Percentiles rank a stretch among this genome's conserved stretches.
Conservation (phyloP, 2,113 vertebrate species). For the Cynocephalus volans region DNA sequence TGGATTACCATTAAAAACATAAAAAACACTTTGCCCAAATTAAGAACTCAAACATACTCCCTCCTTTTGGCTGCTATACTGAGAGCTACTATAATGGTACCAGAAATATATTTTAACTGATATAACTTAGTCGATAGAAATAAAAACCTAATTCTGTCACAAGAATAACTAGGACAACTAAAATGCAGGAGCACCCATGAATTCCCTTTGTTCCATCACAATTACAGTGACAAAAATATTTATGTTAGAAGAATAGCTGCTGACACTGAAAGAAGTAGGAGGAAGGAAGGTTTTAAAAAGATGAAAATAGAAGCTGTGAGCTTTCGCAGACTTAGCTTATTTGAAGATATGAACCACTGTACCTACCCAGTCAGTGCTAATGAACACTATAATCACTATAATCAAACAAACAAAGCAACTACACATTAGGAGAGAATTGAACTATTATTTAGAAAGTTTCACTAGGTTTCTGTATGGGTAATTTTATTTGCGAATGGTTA, state of each 20-base stretch:
- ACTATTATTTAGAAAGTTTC: conserved; percentile 84
- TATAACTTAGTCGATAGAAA: conserved; percentile 62
- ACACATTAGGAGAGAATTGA: conserved; percentile 82
- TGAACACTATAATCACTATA: conserved; percentile 86
- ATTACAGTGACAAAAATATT: conserved; percentile 74
- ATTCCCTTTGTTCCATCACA: conserved; percentile 74
- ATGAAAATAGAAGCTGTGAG: conserved; percentile 73
- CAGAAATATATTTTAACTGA: conserved; percentile 49
- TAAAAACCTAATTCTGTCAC: conserved; percentile 75
- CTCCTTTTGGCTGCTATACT: conserved; percentile 16
- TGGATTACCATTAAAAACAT: conserved; percentile 59
- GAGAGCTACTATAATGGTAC: conserved; percentile 5
- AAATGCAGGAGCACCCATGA: conserved; percentile 60
- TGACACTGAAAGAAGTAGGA: conserved; percentile 64
- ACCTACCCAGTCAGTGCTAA: conserved; percentile 86
- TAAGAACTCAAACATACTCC: not conserved
- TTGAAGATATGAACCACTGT: conserved; percentile 78
- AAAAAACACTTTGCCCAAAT: conserved; percentile 52
- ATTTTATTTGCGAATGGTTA: conserved; percentile 83
- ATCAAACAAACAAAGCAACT: conserved; percentile 88
- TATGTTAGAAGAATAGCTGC: conserved; percentile 72
- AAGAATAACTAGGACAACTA: conserved; percentile 68
- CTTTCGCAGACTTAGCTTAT: conserved; percentile 76
- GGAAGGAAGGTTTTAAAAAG: conserved; percentile 66
- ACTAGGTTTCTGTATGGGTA: conserved; percentile 75